Conservation (phyloP, 2,888 invertebrate species). For the Ophion ventricosus region DNA sequence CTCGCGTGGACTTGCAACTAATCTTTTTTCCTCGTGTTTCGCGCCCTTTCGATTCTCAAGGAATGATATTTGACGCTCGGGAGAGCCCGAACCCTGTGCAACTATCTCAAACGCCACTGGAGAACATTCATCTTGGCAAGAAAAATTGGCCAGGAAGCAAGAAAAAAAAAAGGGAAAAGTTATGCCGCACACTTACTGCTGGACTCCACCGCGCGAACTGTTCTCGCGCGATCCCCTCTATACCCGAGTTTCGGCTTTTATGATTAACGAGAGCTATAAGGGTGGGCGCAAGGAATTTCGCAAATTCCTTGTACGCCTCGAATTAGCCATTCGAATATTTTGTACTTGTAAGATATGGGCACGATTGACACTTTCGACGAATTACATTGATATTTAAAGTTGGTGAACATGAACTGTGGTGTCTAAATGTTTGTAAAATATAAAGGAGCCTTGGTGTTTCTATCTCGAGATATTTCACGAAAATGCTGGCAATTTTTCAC, state of each 20-base stretch:
- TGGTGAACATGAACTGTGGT: no score
- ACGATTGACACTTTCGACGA: no score
- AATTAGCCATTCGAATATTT: background rate
- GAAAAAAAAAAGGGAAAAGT: constrained; percentile 30
- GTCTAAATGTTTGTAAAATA: no score
- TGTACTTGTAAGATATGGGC: no score
- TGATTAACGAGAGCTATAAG: constrained; percentile 53
- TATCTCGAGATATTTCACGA: no score
- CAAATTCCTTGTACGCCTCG: background rate
- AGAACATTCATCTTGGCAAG: constrained; percentile 58
- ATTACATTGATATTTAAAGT: no score
- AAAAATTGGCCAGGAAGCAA: constrained; percentile 60
- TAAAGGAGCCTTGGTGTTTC: no score
- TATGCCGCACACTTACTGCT: constrained; percentile 34
- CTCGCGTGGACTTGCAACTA: constrained; percentile 1
- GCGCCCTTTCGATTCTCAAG: constrained; percentile 19
- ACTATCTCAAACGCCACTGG: constrained; percentile 18
- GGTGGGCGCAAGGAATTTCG: background rate
- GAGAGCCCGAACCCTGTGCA: constrained; percentile 20
- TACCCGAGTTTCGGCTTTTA: constrained; percentile 34
- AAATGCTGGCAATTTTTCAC: no score
- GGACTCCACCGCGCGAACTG: background rate
- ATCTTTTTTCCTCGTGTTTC: background rate
- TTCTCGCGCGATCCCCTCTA: background rate
- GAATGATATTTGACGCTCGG: constrained; percentile 9